A percentile compares a stretch with the other conserved stretches of the same genome.
These are phyloP conservation scores for Eristalis intricaria DNA, from an alignment of 2,888 invertebrate genomes.

Conservation along the genomic window DNA sequence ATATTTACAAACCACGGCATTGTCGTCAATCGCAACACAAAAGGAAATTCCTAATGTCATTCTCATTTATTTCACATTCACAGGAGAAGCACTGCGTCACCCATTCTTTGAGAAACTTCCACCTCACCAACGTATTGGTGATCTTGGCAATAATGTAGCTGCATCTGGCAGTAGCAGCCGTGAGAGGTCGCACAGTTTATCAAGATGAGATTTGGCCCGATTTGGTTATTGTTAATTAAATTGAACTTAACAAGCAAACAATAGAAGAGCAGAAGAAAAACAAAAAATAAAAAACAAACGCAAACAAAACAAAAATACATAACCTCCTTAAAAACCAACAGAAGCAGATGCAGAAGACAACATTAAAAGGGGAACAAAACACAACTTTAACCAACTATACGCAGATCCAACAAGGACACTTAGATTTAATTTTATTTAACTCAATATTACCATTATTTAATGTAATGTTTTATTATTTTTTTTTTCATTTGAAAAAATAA, in stretches of 20 bases:
- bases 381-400: slow-evolving; percentile 59
- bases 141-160: slow-evolving; percentile 77
- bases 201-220: slow-evolving; percentile 82
- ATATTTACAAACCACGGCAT: not conserved
- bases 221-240: slow-evolving; percentile 82
- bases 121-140: slow-evolving; percentile 88
- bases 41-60: not conserved
- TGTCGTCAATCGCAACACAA: not conserved
- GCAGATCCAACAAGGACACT: slow-evolving; percentile 70
- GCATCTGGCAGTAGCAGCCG: slow-evolving; percentile 82
- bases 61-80: not conserved
- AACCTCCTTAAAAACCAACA: slow-evolving; percentile 41
- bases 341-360: slow-evolving; percentile 5
- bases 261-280: slow-evolving; percentile 1
- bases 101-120: slow-evolving; percentile 96
- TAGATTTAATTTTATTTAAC: slow-evolving; percentile 61
- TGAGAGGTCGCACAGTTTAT: slow-evolving; percentile 84
- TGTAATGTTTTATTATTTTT: not conserved
- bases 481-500: slow-evolving; percentile 3
- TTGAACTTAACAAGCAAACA: slow-evolving; percentile 41
- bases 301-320: not conserved
- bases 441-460: slow-evolving; percentile 33
- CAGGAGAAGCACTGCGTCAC: slow-evolving; percentile 92
- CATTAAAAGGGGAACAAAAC: slow-evolving; percentile 14
- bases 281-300: not conserved